A percentile compares a stretch with the other conserved stretches of the same genome.
Evolutionary conservation across 2,888 invertebrate genomes (phyloP).

Genomic region (Dermolepida albohirtum): DNA sequence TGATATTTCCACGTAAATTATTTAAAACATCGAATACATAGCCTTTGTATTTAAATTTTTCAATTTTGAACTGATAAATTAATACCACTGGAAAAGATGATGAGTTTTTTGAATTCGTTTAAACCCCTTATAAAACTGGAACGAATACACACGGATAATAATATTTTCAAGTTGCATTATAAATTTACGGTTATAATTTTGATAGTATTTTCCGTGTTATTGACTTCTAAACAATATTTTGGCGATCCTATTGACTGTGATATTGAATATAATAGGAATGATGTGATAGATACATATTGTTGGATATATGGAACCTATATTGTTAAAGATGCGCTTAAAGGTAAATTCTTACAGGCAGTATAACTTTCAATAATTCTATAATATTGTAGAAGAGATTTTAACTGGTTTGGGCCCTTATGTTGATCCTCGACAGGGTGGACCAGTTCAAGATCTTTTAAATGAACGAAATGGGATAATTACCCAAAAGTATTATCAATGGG

Average conservation of each 20-base stretch:
- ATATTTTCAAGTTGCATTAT: slow-evolving; percentile 81
- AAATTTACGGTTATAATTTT: slow-evolving; percentile 79
- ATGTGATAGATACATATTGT: slow-evolving; percentile 80
- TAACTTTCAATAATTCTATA: slow-evolving; percentile 6
- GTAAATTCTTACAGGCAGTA: slow-evolving; percentile 6
- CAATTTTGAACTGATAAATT: slow-evolving; percentile 4
- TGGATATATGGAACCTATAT: slow-evolving; percentile 84
- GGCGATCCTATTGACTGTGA: slow-evolving; percentile 87
- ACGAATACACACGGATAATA: slow-evolving; percentile 79
- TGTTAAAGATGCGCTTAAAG: slow-evolving; percentile 60
- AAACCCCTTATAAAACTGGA: slow-evolving; percentile 76
- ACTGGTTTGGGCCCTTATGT: slow-evolving; percentile 66
- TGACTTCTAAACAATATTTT: slow-evolving; percentile 86
- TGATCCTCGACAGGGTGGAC: slow-evolving; percentile 57
- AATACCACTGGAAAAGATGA: slow-evolving; percentile 63
- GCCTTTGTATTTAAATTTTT: slow-evolving; percentile 3
- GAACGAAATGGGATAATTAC: slow-evolving; percentile 64
- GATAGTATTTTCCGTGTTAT: slow-evolving; percentile 77
- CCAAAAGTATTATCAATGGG: slow-evolving; percentile 80
- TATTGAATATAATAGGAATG: slow-evolving; percentile 68
- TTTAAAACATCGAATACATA: not conserved
- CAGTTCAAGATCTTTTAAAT: slow-evolving; percentile 25
- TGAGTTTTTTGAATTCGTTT: slow-evolving; percentile 76
- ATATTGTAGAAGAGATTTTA: slow-evolving; percentile 55
- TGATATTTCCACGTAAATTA: not conserved